A percentile compares a stretch with the other conserved stretches of the same genome.
Evolutionary conservation across 2,797 vertebrate species (phyloP).

Genomic region (Arnoldichthys spilopterus): DNA sequence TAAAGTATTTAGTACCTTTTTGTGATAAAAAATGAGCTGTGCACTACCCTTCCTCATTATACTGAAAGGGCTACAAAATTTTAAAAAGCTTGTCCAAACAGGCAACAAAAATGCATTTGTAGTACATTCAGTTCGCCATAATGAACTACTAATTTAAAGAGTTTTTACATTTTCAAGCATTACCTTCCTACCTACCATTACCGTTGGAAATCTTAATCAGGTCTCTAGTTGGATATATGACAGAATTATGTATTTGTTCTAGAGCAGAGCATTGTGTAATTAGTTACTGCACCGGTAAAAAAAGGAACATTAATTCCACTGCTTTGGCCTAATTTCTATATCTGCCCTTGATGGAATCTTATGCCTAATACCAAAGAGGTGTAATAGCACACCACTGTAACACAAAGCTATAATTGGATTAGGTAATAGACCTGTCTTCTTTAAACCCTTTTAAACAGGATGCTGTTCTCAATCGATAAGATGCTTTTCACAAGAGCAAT

Average conservation of each 20-base stretch:
- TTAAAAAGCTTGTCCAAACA: too few relatives aligned
- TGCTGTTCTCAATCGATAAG: conserved; percentile 38
- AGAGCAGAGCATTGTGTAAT: neutral
- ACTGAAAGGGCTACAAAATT: too few relatives aligned
- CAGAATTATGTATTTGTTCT: neutral
- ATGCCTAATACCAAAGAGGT: neutral
- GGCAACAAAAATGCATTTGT: too few relatives aligned
- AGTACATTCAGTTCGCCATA: too few relatives aligned
- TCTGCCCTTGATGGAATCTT: conserved; percentile 4
- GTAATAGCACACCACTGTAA: conserved; percentile 42
- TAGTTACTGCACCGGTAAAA: neutral
- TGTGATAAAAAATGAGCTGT: too few relatives aligned
- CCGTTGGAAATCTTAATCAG: neutral
- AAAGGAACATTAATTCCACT: neutral
- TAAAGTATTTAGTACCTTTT: too few relatives aligned
- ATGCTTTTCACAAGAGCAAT: conserved; percentile 31
- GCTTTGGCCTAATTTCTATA: conserved; percentile 2
- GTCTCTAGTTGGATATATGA: neutral
- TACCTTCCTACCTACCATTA: too few relatives aligned
- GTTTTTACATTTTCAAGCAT: too few relatives aligned
- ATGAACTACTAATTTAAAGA: too few relatives aligned
- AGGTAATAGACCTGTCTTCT: conserved; percentile 27
- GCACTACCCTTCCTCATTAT: too few relatives aligned
- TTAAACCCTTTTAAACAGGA: conserved; percentile 40
- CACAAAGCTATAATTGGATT: conserved; percentile 31